Percentiles rank a stretch among this genome's conserved stretches.
Conservation (phyloP, 2,113 vertebrate genomes). For the Lasiurus cinereus region DNA sequence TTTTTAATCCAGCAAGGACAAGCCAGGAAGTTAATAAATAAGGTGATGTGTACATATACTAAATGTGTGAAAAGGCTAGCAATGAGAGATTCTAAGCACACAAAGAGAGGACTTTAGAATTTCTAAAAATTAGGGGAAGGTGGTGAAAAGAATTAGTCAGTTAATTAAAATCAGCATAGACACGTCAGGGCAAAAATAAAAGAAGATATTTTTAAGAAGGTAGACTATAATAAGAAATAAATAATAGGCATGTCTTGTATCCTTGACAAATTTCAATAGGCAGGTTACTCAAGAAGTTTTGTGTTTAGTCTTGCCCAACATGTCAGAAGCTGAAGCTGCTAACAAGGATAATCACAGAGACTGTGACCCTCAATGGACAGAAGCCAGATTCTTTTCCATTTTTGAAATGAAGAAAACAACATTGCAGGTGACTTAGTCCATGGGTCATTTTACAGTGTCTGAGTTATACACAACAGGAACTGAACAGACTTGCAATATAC, state of each 20-base stretch:
- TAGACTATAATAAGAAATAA: slow-evolving; percentile 60
- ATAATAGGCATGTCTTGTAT: slow-evolving; percentile 55
- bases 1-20: slow-evolving; percentile 36
- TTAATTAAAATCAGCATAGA: slow-evolving; percentile 44
- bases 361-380: slow-evolving; percentile 58
- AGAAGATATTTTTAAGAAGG: slow-evolving; percentile 18
- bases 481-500: slow-evolving; percentile 46
- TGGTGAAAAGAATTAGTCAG: background rate
- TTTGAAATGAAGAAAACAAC: slow-evolving; percentile 68
- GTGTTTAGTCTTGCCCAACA: slow-evolving; percentile 71
- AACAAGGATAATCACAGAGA: slow-evolving; percentile 68
- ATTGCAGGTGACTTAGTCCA: background rate
- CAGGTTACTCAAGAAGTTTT: slow-evolving; percentile 52
- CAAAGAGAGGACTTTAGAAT: background rate
- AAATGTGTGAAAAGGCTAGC: background rate
- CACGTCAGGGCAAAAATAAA: slow-evolving; percentile 51
- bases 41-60: background rate
- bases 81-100: background rate
- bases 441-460: slow-evolving; percentile 55
- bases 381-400: slow-evolving; percentile 60
- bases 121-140: background rate
- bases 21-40: background rate
- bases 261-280: slow-evolving; percentile 71
- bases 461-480: slow-evolving; percentile 17
- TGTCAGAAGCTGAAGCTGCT: slow-evolving; percentile 72